These are phyloP conservation scores for Spisula solida DNA, from an alignment of 2,888 invertebrate species.

Conservation along the genomic window DNA sequence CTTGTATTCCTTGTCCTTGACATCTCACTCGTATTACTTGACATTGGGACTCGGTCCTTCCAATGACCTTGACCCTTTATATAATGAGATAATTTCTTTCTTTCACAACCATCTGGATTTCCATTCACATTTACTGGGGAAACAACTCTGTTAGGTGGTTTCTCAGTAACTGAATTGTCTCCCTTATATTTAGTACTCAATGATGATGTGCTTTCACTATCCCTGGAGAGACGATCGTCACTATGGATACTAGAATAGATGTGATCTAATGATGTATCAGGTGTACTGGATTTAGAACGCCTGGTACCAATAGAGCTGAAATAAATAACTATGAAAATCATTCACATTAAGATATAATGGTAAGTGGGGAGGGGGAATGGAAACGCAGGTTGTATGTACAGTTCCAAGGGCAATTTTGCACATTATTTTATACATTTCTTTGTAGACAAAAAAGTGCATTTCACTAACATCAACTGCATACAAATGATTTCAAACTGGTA, in stretches of 20 bases:
- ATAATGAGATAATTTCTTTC: background rate
- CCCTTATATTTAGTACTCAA: background rate
- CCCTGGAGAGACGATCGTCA: background rate
- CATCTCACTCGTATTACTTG: background rate
- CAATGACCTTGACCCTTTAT: slow-evolving; percentile 3
- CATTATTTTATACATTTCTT: too few relatives aligned
- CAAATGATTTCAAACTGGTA: too few relatives aligned
- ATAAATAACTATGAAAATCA: background rate
- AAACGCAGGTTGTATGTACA: too few relatives aligned
- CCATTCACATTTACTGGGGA: slow-evolving; percentile 44
- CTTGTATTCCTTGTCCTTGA: slow-evolving; percentile 7
- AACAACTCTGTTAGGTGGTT: slow-evolving; percentile 50
- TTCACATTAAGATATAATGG: background rate
- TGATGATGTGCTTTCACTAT: background rate
- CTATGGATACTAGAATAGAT: slow-evolving; percentile 60
- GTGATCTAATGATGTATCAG: slow-evolving; percentile 42
- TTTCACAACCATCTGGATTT: background rate
- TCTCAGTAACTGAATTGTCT: slow-evolving; percentile 31
- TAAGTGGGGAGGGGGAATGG: too few relatives aligned
- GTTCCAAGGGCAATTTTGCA: too few relatives aligned
- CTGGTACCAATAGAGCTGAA: slow-evolving; percentile 32
- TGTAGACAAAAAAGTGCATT: too few relatives aligned
- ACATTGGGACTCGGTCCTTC: background rate
- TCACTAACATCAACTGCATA: too few relatives aligned
- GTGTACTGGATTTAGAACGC: background rate